Conservation (phyloP, 1,140 invertebrate genomes). For the Ips typographus region DNA sequence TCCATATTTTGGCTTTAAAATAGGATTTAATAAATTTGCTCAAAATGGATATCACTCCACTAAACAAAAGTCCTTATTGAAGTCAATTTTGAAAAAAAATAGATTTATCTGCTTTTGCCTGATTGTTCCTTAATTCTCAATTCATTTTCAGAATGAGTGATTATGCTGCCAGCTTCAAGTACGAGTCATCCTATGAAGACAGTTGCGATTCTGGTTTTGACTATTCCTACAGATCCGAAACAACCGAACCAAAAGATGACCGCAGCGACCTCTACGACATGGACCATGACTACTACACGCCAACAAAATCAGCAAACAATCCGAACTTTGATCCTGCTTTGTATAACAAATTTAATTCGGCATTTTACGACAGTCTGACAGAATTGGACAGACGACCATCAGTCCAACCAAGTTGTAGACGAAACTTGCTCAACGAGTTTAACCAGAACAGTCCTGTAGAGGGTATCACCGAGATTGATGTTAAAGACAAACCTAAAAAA, state of each 20-base stretch:
- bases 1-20: too few relatives aligned
- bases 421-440: conserved; percentile 34
- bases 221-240: conserved; percentile 50
- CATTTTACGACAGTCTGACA: conserved; percentile 41
- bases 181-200: conserved; percentile 45
- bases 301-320: conserved; percentile 23
- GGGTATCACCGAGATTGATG: conserved; percentile 40
- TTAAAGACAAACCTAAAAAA: conserved; percentile 56
- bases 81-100: neutral
- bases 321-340: conserved; percentile 40
- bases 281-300: conserved; percentile 42
- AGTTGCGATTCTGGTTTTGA: conserved; percentile 52
- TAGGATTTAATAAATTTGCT: too few relatives aligned
- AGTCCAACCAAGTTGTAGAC: conserved; percentile 24
- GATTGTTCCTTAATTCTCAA: neutral
- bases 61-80: neutral
- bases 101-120: neutral
- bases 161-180: conserved; percentile 22
- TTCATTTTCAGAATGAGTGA: conserved; percentile 40
- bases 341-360: conserved; percentile 47
- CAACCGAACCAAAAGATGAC: conserved; percentile 43
- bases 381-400: conserved; percentile 30
- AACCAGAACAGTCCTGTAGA: conserved; percentile 24
- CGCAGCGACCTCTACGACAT: conserved; percentile 43
- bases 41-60: too few relatives aligned